Conservation (phyloP, 2,888 invertebrate species). For the Parelbella ahira region DNA sequence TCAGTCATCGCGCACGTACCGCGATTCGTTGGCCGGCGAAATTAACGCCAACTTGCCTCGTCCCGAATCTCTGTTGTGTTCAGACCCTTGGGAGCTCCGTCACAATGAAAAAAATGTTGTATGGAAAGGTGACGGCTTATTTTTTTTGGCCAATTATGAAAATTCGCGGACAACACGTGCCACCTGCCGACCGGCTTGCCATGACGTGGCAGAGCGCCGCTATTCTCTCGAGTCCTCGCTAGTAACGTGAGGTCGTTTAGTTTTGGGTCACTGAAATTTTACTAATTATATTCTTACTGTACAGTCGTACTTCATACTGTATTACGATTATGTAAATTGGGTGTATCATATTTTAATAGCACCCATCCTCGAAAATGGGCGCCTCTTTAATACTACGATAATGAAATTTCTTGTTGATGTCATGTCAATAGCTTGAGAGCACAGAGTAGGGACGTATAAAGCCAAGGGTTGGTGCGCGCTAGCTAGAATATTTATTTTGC, state of each 20-base stretch:
- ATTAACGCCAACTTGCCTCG: constrained; percentile 59
- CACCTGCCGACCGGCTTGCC: constrained; percentile 58
- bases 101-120: constrained; percentile 67
- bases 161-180: constrained; percentile 55
- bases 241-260: constrained; percentile 30
- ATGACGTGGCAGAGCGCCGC: constrained; percentile 33
- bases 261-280: constrained; percentile 20
- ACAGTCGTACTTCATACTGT: not conserved
- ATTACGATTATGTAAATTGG: not conserved
- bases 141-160: constrained; percentile 68
- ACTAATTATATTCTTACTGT: constrained; percentile 9
- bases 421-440: too few species aligned
- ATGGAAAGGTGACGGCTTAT: constrained; percentile 54
- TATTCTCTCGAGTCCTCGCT: constrained; percentile 43
- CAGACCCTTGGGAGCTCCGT: constrained; percentile 61
- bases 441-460: too few species aligned
- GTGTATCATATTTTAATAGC: not conserved
- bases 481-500: too few species aligned
- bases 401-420: constrained; percentile 21
- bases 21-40: constrained; percentile 54
- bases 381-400: constrained; percentile 1
- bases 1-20: constrained; percentile 48
- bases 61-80: constrained; percentile 67
- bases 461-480: too few species aligned
- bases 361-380: constrained; percentile 1